Base-by-base conservation (phyloP, 2,113 vertebrate genomes). In the Psilopogon haemacephalus region DNA sequence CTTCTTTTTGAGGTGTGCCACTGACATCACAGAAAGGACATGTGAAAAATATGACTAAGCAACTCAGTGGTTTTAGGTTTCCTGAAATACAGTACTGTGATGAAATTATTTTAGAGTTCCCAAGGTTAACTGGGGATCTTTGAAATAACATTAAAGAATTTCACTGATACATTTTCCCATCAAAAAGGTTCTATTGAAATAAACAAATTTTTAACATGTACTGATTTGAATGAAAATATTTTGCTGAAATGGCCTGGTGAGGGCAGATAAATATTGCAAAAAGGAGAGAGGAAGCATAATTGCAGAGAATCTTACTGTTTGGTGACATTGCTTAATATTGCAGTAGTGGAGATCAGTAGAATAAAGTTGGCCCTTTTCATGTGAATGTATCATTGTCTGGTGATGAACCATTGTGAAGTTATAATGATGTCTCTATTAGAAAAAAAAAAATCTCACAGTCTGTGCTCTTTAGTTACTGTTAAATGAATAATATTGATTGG, bases 1-100 rank as follows among this genome's bases (percentile, higher is more conserved):
- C 59, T 96, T 95, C 87, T 94, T 97, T 95, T 95, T 94, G 68
- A 91, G 32, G 42, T 92, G 35, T 86, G 82, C 68, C 84, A 30
- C 86, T 95, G 94, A 32, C 74, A 67, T 56, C 81, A 89, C 75
- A 94, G 90, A 95, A 94, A 89, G 81, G 30, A 85, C 19, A 64
- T 54, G 26, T 50, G 8, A 94, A 96, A 97, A 92, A 63, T 86
- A 89, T 58, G 77, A 73, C 65, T 74, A 68, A 94, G 63, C 37
- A 87, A 94, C 65, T 52, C 70, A 60, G 33, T 90, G 72, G 21
- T 94, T 95, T 96, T 95, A 86, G 65, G 90, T 95, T 95, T 97
- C 32, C 85, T 95, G 74, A 89, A 86, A 89, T 62, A 50, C 26
- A 88, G 20, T 64, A 52, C 46, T 64, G 2, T 0, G 1, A 35